These are phyloP conservation scores for Cetonia aurata DNA, from an alignment of 2,888 invertebrate genomes.

Conservation along the genomic window DNA sequence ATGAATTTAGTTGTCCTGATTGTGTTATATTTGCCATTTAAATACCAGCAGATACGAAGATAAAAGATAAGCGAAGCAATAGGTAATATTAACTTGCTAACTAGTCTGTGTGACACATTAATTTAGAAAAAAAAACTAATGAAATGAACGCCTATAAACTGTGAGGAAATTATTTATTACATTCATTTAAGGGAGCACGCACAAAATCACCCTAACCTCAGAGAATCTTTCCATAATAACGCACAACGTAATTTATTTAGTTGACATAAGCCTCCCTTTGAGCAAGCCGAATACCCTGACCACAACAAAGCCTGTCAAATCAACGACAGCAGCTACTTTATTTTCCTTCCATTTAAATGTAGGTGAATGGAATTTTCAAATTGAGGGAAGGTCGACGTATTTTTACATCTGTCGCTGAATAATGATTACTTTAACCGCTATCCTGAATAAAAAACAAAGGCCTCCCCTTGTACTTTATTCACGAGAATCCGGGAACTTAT, in stretches of 20 bases:
- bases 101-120: too few species aligned
- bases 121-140: too few species aligned
- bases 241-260: background rate
- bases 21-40: too few species aligned
- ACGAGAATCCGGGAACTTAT: conserved; percentile 31
- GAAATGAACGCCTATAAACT: too few species aligned
- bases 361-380: conserved; percentile 39
- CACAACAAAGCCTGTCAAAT: conserved; percentile 35
- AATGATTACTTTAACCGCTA: conserved; percentile 40
- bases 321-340: conserved; percentile 33
- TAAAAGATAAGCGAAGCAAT: too few species aligned
- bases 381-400: conserved; percentile 32
- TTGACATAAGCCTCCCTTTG: conserved; percentile 1
- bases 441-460: conserved; percentile 34
- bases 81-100: too few species aligned
- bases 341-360: conserved; percentile 40
- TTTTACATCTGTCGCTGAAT: conserved; percentile 30
- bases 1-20: too few species aligned
- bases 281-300: conserved; percentile 2
- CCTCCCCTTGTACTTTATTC: conserved; percentile 33
- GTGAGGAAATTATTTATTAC: too few species aligned
- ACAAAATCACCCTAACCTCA: too few species aligned
- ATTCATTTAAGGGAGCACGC: too few species aligned
- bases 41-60: too few species aligned
- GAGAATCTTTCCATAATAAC: too few species aligned